A percentile compares a stretch with the other conserved stretches of the same genome.
phyloP scores from a whole-genome alignment of 2,888 invertebrate species.

The Phragmatobia fuliginosa region DNA sequence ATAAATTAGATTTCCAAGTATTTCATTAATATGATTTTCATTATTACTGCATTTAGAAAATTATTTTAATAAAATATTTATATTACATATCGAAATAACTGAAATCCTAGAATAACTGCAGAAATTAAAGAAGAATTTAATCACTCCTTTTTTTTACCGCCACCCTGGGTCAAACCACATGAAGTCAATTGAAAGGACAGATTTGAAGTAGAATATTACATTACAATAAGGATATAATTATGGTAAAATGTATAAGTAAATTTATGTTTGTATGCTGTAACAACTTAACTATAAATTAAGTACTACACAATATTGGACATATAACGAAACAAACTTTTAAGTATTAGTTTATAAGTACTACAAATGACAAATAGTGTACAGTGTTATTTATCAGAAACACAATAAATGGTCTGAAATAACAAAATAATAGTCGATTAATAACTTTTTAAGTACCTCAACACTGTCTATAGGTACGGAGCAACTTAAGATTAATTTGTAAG shows the following conservation, averaged over 20 bases:
- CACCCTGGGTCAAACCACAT: too few species aligned
- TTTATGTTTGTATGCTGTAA: neutral
- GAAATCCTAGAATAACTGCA: neutral
- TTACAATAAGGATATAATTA: too few species aligned
- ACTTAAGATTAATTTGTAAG: constrained; percentile 2
- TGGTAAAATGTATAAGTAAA: too few species aligned
- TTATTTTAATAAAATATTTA: too few species aligned
- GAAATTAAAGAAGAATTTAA: neutral
- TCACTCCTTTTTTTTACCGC: too few species aligned
- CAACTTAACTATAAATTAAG: neutral
- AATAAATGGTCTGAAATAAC: neutral
- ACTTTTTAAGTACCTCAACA: neutral
- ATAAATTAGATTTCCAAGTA: too few species aligned
- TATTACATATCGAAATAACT: too few species aligned
- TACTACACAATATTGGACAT: neutral
- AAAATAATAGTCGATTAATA: neutral
- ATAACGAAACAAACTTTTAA: neutral
- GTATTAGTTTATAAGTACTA: neutral
- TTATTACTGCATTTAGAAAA: too few species aligned
- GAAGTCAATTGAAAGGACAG: too few species aligned
- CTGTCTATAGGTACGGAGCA: neutral
- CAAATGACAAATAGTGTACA: neutral
- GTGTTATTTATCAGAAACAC: neutral
- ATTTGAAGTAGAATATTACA: too few species aligned
- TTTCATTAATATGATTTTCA: too few species aligned